Evolutionary conservation across 2,888 invertebrate species (phyloP).

Genomic region (Cataglyphis albicans): DNA sequence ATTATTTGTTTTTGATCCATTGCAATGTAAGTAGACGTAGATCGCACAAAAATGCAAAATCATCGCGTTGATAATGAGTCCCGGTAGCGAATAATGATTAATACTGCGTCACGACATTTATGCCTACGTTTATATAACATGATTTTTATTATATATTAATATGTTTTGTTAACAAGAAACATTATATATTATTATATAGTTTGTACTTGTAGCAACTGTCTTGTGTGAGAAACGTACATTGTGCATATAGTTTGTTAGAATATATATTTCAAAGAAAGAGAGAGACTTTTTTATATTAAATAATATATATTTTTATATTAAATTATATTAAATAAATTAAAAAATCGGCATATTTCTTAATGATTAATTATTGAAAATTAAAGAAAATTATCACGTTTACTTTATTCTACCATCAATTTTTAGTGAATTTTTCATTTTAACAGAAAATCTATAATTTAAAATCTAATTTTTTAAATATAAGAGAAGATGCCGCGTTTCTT

Average conservation of each 20-base stretch:
- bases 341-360: background rate
- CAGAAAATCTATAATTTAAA: background rate
- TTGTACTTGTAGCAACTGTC: background rate
- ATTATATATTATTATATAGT: slow-evolving; percentile 17
- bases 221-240: background rate
- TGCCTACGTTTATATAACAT: slow-evolving; percentile 58
- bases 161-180: slow-evolving; percentile 14
- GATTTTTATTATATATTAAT: slow-evolving; percentile 34
- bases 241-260: too few species aligned
- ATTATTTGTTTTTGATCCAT: background rate
- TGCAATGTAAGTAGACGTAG: background rate
- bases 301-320: too few species aligned
- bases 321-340: too few species aligned
- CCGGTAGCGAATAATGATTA: background rate
- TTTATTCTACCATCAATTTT: background rate
- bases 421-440: background rate
- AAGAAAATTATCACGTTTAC: background rate
- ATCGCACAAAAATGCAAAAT: slow-evolving; percentile 7
- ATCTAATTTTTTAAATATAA: background rate
- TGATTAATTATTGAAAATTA: background rate
- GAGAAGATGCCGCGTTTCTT: background rate
- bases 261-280: background rate
- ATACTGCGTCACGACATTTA: slow-evolving; percentile 18
- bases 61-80: background rate
- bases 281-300: background rate